Base-by-base conservation (phyloP, 2,797 vertebrate genomes). In the Rhynchonycteris naso region DNA sequence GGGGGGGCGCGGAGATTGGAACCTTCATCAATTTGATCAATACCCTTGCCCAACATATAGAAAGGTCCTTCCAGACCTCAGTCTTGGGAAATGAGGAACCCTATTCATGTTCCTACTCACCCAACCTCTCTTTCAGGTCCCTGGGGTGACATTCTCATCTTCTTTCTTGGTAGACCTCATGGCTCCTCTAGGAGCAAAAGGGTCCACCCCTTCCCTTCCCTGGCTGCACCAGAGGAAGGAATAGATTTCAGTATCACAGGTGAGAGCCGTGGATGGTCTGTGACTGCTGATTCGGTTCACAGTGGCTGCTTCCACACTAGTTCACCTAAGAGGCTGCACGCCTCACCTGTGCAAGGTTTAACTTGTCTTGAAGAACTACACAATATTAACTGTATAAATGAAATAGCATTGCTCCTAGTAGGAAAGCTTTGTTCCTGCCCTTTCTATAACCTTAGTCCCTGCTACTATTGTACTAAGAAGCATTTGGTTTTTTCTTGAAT, bases 401-500 rank as follows among this genome's bases (percentile, higher is more conserved):
- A 63, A 54, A 56, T 9, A 50, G 14, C 33, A 1, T 63, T 16
- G 35, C 33, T 61, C 15, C 59, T 52, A 9, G 66, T 65, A 88
- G 63, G 22, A 71, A 33, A 54, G n/a, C 78, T 74, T 94, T 94
- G 54, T 93, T 95, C 84, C 54, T 63, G 54, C 54, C 74, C 81
- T 69, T 95, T 89, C 35, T 11, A 1, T 66, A 66, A 69, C 43
- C 33, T 38, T 61, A 52, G 43, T 59, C 47, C 61, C 26, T 89
- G 89, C 47, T 76, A 16, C 74, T 24, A 35, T 22, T 94, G 66
- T 58, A 12, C 69, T 14, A 18, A 95, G 88, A 93, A 90, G 76
- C 78, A n/a, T 35, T 72, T 84, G 86, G 28, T 59, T 94, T 94
- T 80, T 56, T 65, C 81, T 91, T 75, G 86, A 86, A 75, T 72